Conservation (phyloP, 2,888 invertebrate species). For the Pristionchus maxplancki region DNA sequence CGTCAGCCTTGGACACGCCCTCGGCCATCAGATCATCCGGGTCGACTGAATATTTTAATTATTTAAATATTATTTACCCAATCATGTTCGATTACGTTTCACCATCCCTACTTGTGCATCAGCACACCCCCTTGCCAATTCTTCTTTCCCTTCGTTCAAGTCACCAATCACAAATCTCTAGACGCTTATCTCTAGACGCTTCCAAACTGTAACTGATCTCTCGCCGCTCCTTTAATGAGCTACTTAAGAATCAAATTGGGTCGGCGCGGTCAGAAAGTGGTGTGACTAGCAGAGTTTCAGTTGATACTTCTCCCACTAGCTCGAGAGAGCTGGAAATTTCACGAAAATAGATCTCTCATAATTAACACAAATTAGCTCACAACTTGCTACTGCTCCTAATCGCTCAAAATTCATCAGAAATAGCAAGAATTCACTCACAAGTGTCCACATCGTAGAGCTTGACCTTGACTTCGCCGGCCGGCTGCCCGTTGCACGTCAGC, state of each 20-base stretch:
- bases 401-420: not conserved
- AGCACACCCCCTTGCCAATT: not conserved
- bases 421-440: conserved; percentile 13
- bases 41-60: conserved; percentile 22
- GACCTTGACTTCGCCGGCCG: conserved; percentile 63
- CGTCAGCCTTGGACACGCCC: conserved; percentile 64
- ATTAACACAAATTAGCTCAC: too few species aligned
- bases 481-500: conserved; percentile 64
- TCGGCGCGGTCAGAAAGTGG: not conserved
- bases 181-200: not conserved
- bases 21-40: conserved; percentile 71
- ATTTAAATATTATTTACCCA: not conserved
- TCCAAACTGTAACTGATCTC: not conserved
- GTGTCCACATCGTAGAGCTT: conserved; percentile 67
- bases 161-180: not conserved
- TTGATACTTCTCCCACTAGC: not conserved
- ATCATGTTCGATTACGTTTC: not conserved
- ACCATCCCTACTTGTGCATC: not conserved
- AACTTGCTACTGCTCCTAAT: too few species aligned
- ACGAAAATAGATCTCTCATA: too few species aligned
- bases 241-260: not conserved
- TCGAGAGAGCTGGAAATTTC: not conserved
- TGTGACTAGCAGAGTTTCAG: not conserved
- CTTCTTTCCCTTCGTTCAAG: not conserved
- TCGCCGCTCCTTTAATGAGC: not conserved